phyloP scores from a whole-genome alignment of 2,113 vertebrate species.

The Rhinoptilus africanus region DNA sequence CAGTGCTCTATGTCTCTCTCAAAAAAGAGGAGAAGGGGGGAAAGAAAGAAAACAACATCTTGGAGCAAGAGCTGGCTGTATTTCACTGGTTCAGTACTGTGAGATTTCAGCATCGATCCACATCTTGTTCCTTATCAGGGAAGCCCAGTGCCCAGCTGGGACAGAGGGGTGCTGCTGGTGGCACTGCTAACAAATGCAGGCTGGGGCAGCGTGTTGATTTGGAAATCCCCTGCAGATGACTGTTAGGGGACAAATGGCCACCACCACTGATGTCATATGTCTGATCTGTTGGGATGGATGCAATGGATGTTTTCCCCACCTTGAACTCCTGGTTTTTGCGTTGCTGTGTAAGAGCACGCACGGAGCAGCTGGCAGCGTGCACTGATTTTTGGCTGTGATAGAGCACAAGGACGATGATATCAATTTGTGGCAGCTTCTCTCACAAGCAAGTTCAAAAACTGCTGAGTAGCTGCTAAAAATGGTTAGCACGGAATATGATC shows the following conservation, averaged over 20 bases:
- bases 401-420: neutral
- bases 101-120: neutral
- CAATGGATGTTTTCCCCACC: fast-evolving
- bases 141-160: neutral
- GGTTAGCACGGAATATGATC: neutral
- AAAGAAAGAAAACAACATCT: neutral
- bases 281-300: neutral
- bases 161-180: neutral
- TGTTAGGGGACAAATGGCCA: neutral
- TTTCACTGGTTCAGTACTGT: neutral
- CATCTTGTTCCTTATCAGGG: fast-evolving
- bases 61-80: neutral
- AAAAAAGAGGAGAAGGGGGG: fast-evolving
- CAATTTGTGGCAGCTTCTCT: neutral
- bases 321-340: neutral
- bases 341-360: neutral
- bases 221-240: neutral
- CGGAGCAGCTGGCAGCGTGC: fast-evolving
- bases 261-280: neutral
- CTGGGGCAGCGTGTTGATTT: neutral
- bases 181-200: fast-evolving
- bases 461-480: neutral
- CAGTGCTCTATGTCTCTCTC: neutral
- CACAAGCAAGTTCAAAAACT: neutral
- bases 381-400: fast-evolving